Percentiles rank a stretch among this genome's conserved stretches.
These are phyloP conservation scores for Drosophila neonasuta DNA, from an alignment of 2,888 invertebrate species.

Conservation along the genomic window DNA sequence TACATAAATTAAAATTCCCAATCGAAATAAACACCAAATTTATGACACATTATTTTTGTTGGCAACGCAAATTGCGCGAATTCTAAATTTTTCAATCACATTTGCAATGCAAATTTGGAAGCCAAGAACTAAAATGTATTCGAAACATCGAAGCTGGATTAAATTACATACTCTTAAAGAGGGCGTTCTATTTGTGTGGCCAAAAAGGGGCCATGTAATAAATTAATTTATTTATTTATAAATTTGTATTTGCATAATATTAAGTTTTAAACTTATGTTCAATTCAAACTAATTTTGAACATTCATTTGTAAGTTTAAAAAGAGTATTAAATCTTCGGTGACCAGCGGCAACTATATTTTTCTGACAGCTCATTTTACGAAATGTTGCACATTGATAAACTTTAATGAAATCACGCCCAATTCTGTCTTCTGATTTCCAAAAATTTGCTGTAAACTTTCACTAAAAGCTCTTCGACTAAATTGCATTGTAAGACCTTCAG, in stretches of 20 bases:
- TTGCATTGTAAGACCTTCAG: conserved; percentile 53
- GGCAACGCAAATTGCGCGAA: conserved; percentile 29
- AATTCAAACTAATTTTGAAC: neutral
- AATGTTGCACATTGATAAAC: conserved; percentile 7
- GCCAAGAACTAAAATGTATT: conserved; percentile 37
- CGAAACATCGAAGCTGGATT: conserved; percentile 1
- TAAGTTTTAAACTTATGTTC: neutral
- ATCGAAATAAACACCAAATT: conserved; percentile 42
- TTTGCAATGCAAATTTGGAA: conserved; percentile 53
- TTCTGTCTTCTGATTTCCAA: conserved; percentile 14
- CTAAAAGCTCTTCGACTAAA: conserved; percentile 23
- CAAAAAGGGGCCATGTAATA: neutral
- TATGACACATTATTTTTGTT: conserved; percentile 34
- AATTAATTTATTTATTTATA: neutral
- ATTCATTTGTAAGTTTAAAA: neutral
- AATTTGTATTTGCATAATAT: neutral
- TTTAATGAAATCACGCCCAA: conserved; percentile 16
- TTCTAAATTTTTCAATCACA: conserved; percentile 40
- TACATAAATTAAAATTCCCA: conserved; percentile 38
- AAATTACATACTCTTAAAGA: conserved; percentile 11
- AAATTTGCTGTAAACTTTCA: conserved; percentile 43
- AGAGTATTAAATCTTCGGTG: neutral
- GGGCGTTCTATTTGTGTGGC: neutral
- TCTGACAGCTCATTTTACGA: neutral
- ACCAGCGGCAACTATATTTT: neutral